Evolutionary conservation across 2,797 vertebrate species (phyloP).

Genomic region (Dendrocincla fuliginosa): DNA sequence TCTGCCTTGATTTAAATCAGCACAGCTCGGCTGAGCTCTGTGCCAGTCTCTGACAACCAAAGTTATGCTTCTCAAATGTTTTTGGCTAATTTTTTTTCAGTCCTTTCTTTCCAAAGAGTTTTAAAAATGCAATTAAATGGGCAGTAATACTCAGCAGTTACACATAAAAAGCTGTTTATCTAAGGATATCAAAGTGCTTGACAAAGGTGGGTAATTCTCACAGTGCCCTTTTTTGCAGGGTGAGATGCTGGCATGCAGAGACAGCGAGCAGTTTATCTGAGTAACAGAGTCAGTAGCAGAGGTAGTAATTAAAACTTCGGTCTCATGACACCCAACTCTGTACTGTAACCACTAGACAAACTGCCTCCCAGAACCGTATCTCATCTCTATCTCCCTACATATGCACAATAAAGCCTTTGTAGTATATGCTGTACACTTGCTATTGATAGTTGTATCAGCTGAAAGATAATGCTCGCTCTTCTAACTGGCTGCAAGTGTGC

Average conservation of each 20-base stretch:
- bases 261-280: conserved; percentile 43
- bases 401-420: conserved; percentile 74
- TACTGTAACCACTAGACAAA: conserved; percentile 64
- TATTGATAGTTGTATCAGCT: conserved; percentile 73
- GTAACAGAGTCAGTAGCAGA: conserved; percentile 23
- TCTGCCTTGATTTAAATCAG: not conserved
- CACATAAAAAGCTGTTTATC: conserved; percentile 42
- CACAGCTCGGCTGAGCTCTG: not conserved
- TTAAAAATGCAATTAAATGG: conserved; percentile 27
- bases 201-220: conserved; percentile 53
- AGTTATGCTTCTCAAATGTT: not conserved
- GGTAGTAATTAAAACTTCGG: conserved; percentile 46
- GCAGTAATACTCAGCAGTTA: conserved; percentile 1
- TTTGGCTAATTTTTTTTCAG: not conserved
- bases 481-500: conserved; percentile 51
- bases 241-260: conserved; percentile 50
- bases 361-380: conserved; percentile 50
- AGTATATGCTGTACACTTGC: conserved; percentile 59
- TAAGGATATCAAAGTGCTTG: conserved; percentile 36
- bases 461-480: conserved; percentile 68
- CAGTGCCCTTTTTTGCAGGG: conserved; percentile 19
- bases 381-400: conserved; percentile 70
- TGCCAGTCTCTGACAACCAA: not conserved
- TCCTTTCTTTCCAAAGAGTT: conserved; percentile 5
- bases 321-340: conserved; percentile 68